These are phyloP conservation scores for Agyllia agylla DNA, from an alignment of 2,888 invertebrate genomes.

Conservation along the genomic window DNA sequence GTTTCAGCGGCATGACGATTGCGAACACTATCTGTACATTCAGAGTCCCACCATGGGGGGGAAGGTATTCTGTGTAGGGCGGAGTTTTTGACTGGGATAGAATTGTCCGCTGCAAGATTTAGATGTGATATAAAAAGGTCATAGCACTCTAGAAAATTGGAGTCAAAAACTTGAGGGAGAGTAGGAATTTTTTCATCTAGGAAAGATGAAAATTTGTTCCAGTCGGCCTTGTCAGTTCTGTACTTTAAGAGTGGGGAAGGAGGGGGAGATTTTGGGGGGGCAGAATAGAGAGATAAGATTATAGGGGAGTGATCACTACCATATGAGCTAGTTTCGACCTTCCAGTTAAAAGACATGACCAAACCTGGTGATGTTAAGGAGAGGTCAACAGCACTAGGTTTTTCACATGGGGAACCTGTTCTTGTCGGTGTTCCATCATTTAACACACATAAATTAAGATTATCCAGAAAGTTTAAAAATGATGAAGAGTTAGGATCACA, in stretches of 20 bases:
- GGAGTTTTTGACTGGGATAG: neutral
- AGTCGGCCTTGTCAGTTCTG: neutral
- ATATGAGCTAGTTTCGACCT: neutral
- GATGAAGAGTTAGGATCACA: neutral
- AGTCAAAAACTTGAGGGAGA: neutral
- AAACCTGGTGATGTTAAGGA: neutral
- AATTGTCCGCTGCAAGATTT: neutral
- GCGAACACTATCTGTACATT: neutral
- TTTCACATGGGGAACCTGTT: neutral
- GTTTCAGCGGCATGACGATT: neutral
- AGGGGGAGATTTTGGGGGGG: neutral
- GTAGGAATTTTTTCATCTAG: neutral
- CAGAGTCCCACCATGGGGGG: neutral
- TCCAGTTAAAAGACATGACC: neutral
- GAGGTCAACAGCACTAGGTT: neutral
- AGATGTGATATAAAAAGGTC: neutral
- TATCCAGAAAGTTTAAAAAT: constrained; percentile 2
- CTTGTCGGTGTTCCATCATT: constrained; percentile 23
- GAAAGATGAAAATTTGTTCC: neutral
- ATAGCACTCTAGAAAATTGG: neutral
- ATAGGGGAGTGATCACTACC: constrained; percentile 22
- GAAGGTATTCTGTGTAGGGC: neutral
- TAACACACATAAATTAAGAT: constrained; percentile 27
- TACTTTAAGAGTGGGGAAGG: neutral
- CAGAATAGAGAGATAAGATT: neutral